phyloP scores from a whole-genome alignment of 2,113 vertebrate genomes.

The Oreotragus oreotragus region DNA sequence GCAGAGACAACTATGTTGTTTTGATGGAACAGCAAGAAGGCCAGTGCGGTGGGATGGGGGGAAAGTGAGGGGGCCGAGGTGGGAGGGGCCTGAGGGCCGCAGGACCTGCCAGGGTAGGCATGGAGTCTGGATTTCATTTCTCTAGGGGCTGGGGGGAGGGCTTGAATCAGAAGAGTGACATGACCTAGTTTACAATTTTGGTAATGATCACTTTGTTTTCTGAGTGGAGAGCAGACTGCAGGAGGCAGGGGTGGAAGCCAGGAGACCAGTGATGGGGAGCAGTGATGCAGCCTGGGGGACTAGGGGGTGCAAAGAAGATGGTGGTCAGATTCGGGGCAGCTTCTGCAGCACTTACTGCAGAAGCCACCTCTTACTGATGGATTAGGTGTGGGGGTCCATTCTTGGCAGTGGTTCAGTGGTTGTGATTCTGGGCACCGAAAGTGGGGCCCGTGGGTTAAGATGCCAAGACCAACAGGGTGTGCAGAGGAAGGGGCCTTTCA shows the following conservation, averaged over 20 bases:
- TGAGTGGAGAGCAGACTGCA: background rate
- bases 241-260: background rate
- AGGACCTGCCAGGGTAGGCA: background rate
- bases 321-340: background rate
- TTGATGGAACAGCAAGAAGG: too few relatives aligned
- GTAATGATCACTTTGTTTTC: background rate
- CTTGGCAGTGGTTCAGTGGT: background rate
- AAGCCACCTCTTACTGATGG: background rate
- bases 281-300: rapidly evolving
- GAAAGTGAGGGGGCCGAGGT: background rate
- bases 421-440: background rate
- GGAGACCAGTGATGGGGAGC: background rate
- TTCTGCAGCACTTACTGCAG: background rate
- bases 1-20: background rate
- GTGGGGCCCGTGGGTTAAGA: background rate
- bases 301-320: too few relatives aligned
- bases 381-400: background rate
- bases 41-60: background rate
- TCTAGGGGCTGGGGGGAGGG: background rate
- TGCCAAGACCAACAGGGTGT: background rate
- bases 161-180: background rate
- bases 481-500: background rate
- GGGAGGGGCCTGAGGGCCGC: background rate
- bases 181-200: background rate
- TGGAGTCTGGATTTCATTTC: background rate